Base-by-base conservation (phyloP, 2,888 invertebrate genomes). In the Hoplodrina blanda region DNA sequence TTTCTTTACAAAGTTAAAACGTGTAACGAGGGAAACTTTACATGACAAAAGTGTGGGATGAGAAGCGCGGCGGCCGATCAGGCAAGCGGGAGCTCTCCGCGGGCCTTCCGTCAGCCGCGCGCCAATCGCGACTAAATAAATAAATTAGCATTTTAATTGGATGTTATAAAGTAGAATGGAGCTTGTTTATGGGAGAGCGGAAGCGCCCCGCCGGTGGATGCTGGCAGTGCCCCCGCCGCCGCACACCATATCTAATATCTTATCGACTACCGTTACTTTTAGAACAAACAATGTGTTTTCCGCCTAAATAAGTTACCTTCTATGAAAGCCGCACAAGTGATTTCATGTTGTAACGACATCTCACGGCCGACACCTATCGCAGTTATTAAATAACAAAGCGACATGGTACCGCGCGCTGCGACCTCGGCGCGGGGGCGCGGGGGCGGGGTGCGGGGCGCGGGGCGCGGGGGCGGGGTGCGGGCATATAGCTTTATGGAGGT, bases 131-230 rank as follows among this genome's bases (percentile, higher is more conserved):
- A 59, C 60, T 52, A 63, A 66, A 80, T 73, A 67, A 62, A 67
- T 72, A 61, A 56, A 76, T 76, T 67, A 30, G 30, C 66, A 72
- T 78, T 67, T 76, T 76, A 72, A 78, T 78, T 74, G 65, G 62
- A 65, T 69, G 62, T 61, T 63, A 62, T 78, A 60, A 65, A 53
- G 44, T 25, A 65, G 49, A 69, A 60, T 73, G 17, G 19, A 59
- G 65, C 46, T 76, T 70, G 68, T 65, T 76, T 62, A 71, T 7
- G 30, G 11, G 56, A 61, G 49, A 69, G 46, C n/a, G 56, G 63
- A 53, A 63, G 15, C 37, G 44, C 50, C 15, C 15, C 41, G 46
- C 19, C n/a, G 52, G 1, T 37, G 10, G 37, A 8, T 37, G 7
- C 37, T 1, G 37, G 10, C 62, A 15, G 10, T 25, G 6, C 17